Evolutionary conservation across 2,888 invertebrate genomes (phyloP), one percentile per base, ranked within the genome.

Genomic region (Steinernema carpocapsae): DNA sequence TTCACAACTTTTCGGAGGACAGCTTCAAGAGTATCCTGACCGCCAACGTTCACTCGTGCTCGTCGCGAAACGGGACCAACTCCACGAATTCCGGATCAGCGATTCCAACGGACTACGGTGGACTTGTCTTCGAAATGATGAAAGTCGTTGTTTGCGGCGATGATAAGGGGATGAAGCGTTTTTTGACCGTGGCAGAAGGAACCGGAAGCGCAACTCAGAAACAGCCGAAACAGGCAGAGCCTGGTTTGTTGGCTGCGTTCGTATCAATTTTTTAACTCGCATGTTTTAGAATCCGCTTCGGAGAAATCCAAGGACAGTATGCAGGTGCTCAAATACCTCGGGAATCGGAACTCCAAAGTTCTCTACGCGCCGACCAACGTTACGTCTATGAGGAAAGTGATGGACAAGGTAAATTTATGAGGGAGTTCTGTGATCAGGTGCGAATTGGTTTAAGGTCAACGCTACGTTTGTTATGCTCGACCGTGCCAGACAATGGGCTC

Each of bases 61-160:
- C n/a, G n/a, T n/a, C n/a, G n/a, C n/a, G n/a, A n/a, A n/a, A n/a
- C n/a, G n/a, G n/a, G n/a, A n/a, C n/a, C n/a, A n/a, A n/a, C n/a
- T n/a, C n/a, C n/a, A n/a, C n/a, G n/a, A n/a, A n/a, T n/a, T n/a
- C 10, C 10, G 43, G 4, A 56, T 12, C 24, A 10, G 3, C 26
- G 7, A 26, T 56, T 24, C 56, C 56, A 10, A 56, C 26, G 4
- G 56, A 56, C 56, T 56, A 56, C 56, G 56, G 56, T 24, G 56
- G 24, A 4, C 4, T 56, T 26, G 26, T 56, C 3, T 6, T 56
- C 12, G 6, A 56, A 6, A 2, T 56, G 56, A 7, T 56, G 56
- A 26, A 56, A 4, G 22, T 24, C n/a, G 56, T 56, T 6, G 56
- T 56, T 10, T 56, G 56, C 17, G 56, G 56, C 1, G 56, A 56